A percentile compares a stretch with the other conserved stretches of the same genome.
phyloP scores from a whole-genome alignment of 2,797 vertebrate species.

The Xiphophorus birchmanni region DNA sequence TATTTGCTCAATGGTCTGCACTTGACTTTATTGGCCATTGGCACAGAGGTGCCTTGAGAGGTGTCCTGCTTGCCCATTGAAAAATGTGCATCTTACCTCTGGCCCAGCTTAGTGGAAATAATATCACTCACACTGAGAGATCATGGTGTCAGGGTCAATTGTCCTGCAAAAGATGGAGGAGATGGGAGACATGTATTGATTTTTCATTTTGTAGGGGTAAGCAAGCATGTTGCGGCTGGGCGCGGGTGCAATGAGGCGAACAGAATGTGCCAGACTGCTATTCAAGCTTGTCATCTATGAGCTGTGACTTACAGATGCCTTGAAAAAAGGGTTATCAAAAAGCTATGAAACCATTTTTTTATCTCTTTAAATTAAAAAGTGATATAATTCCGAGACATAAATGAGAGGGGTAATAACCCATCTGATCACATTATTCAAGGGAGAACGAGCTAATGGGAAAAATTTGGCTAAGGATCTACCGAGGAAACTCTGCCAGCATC shows the following conservation, averaged over 20 bases:
- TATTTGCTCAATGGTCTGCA: conserved; percentile 61
- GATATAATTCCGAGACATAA: background rate
- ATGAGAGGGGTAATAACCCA: conserved; percentile 31
- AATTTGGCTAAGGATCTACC: conserved; percentile 64
- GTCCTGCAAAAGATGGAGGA: conserved; percentile 76
- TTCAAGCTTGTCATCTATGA: conserved; percentile 66
- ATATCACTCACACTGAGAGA: conserved; percentile 76
- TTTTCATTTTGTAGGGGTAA: conserved; percentile 82
- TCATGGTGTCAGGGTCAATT: conserved; percentile 80
- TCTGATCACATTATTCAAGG: conserved; percentile 41
- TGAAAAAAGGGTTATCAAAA: conserved; percentile 40
- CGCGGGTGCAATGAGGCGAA: conserved; percentile 73
- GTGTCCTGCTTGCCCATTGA: conserved; percentile 60
- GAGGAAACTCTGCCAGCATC: conserved; percentile 74
- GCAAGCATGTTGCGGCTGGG: conserved; percentile 78
- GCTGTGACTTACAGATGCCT: conserved; percentile 59
- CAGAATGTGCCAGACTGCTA: conserved; percentile 65
- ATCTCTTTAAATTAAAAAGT: conserved; percentile 18
- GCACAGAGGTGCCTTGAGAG: conserved; percentile 65
- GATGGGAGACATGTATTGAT: conserved; percentile 79
- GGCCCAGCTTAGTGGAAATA: conserved; percentile 80
- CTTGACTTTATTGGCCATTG: conserved; percentile 76
- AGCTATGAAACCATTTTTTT: conserved; percentile 27
- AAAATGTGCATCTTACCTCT: conserved; percentile 76
- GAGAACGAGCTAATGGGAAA: conserved; percentile 32